phyloP scores from a whole-genome alignment of 2,113 vertebrate species.

The Grammomys surdaster region DNA sequence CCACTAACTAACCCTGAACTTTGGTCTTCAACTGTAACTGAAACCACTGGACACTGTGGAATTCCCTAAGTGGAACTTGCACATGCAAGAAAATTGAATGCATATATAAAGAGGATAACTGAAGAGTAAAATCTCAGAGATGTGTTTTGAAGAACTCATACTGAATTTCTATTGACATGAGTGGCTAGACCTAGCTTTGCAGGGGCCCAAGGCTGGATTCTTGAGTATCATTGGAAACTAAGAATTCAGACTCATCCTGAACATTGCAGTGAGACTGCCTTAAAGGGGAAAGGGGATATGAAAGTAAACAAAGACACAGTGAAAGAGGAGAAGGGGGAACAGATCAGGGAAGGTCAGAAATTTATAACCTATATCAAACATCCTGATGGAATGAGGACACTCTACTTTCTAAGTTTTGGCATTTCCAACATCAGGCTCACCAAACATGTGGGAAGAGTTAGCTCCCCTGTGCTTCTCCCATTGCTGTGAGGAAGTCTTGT shows the following conservation, averaged over 20 bases:
- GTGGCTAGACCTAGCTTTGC: not conserved
- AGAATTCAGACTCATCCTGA: not conserved
- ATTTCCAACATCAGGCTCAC: not conserved
- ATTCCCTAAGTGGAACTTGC: not conserved
- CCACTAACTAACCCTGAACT: not conserved
- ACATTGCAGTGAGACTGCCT: not conserved
- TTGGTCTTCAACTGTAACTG: not conserved
- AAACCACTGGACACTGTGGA: not conserved
- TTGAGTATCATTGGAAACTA: not conserved
- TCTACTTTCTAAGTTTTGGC: not conserved
- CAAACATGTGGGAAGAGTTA: not conserved
- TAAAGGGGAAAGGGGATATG: not conserved
- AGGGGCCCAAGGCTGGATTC: not conserved
- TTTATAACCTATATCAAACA: not conserved
- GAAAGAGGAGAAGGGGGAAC: not conserved
- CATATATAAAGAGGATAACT: not conserved
- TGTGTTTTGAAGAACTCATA: not conserved
- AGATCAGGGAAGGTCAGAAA: not conserved
- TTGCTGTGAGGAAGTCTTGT: not conserved
- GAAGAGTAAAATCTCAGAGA: not conserved
- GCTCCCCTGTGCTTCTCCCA: not conserved
- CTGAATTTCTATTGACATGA: not conserved
- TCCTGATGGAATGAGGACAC: not conserved
- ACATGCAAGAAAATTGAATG: not conserved
- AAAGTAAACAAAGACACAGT: not conserved